Base-by-base conservation (phyloP, 2,797 vertebrate species). In the Tolypeutes matacus region DNA sequence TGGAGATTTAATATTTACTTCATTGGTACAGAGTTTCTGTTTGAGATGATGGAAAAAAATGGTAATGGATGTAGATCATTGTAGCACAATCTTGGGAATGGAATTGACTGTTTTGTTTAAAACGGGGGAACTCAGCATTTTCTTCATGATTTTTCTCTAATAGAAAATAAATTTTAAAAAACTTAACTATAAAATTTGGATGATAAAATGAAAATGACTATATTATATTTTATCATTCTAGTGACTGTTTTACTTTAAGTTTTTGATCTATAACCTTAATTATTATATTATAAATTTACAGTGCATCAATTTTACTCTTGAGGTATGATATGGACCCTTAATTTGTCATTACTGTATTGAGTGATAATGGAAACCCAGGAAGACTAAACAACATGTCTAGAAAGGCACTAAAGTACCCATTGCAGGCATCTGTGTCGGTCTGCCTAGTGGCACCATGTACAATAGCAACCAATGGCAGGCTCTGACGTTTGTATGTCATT, bases 231-330 rank as follows among this genome's bases (percentile, higher is more conserved):
- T 69, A 51, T 78, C 65, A n/a, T 84, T 73, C 39, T 39, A 39
- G 4, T 65, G 29, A 76, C 36, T 86, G 23, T 53, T 89, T 91
- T 80, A 53, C 15, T 23, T 58, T 67, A 75, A 89, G 56, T 67
- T 64, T 93, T 87, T 75, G 0, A 81, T 49, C 31, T 67, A n/a
- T 64, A 36, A 67, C 81, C 56, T 93, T 90, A 84, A 82, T 76
- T 69, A 39, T 8, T 53, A 17, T 20, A 51, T 60, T 82, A 80
- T 42, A 89, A 86, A 82, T 73, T 88, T 53, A 42, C 21, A 51
- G 25, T 42, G 31, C 21, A 13, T 27, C 51, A 49, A 42, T 5
- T 64, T 72, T 76, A 39, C n/a, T 91, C 36, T 76, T 78, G 34
- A 91, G 80, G n/a, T 7, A 51, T 69, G 15, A 21, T 65, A 27